Evolutionary conservation across 2,888 invertebrate species (phyloP).

Genomic region (Tiphia femorata): DNA sequence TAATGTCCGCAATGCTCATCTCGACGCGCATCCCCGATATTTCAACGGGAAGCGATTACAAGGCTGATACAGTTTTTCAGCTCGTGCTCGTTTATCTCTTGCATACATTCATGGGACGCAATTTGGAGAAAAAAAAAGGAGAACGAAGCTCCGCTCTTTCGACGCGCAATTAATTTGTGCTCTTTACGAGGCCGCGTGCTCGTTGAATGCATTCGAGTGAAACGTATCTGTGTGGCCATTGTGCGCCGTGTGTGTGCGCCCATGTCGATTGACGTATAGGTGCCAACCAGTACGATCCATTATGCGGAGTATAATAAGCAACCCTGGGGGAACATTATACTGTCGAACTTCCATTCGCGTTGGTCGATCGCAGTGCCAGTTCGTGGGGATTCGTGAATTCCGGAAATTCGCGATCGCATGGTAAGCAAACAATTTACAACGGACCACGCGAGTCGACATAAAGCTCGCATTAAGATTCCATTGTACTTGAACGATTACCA

Average conservation of each 20-base stretch:
- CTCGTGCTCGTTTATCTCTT: no score
- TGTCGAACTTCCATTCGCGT: constrained; percentile 7
- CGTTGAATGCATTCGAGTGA: no score
- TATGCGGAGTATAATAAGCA: constrained; percentile 26
- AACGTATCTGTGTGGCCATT: no score
- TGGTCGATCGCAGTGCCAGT: constrained; percentile 8
- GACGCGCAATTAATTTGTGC: constrained; percentile 27
- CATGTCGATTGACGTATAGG: no score
- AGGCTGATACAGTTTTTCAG: no score
- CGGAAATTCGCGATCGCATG: constrained; percentile 24
- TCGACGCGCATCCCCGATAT: no score
- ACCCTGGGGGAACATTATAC: constrained; percentile 19
- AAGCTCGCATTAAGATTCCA: constrained; percentile 29
- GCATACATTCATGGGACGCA: no score
- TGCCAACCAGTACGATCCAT: neutral
- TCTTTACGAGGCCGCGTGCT: constrained; percentile 20
- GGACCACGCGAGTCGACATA: constrained; percentile 17
- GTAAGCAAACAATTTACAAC: constrained; percentile 20
- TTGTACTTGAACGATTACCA: constrained; percentile 7
- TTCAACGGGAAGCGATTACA: no score
- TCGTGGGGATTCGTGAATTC: constrained; percentile 31
- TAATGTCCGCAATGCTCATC: no score
- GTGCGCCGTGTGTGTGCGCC: no score
- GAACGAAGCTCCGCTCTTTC: constrained; percentile 10
- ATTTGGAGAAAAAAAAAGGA: constrained; percentile 5